Evolutionary conservation across 2,113 vertebrate genomes (phyloP).

Genomic region (Elachura formosa): DNA sequence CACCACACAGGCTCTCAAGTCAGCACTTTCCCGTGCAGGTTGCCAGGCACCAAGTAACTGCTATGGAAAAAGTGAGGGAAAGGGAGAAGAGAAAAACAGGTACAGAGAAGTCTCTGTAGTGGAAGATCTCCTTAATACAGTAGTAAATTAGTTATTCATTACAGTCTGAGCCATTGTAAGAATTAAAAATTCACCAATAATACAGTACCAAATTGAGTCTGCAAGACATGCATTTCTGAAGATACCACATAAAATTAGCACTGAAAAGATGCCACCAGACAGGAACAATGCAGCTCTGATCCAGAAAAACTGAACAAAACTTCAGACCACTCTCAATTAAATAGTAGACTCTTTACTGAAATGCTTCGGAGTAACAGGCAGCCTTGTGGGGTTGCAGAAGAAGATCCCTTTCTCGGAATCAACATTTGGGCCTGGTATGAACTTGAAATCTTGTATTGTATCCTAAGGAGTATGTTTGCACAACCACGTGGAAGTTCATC

Average conservation of each 20-base stretch:
- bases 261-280: accelerated
- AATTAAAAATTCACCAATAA: neutral
- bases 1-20: neutral
- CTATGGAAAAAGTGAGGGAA: neutral
- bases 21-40: neutral
- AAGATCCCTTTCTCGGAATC: neutral
- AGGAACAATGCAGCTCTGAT: neutral
- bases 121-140: neutral
- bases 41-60: neutral
- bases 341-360: neutral
- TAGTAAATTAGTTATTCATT: neutral
- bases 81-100: neutral
- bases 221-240: neutral
- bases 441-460: neutral
- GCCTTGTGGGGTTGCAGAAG: neutral
- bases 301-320: neutral
- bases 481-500: neutral
- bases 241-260: neutral
- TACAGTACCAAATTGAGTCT: neutral
- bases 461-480: neutral
- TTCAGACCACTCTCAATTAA: neutral
- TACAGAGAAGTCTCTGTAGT: neutral
- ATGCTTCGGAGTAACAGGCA: neutral
- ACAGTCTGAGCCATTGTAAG: neutral
- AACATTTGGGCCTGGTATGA: neutral